Percentiles rank a stretch among this genome's conserved stretches.
Evolutionary conservation across 2,797 vertebrate species (phyloP).

Genomic region (Sebastes umbrosus): DNA sequence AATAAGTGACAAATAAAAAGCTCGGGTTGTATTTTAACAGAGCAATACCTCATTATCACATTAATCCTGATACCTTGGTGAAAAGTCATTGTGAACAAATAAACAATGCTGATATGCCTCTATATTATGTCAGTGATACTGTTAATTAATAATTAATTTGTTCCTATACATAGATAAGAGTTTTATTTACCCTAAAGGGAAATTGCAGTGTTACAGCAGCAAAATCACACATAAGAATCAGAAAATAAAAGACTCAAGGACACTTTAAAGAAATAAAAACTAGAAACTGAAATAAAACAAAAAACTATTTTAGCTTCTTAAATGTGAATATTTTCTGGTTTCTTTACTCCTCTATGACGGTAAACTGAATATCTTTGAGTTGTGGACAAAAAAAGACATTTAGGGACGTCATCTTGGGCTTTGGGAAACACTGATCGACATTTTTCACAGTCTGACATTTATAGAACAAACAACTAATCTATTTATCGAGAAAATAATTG

Average conservation of each 20-base stretch:
- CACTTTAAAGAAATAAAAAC: neutral
- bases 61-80: neutral
- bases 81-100: neutral
- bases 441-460: no score
- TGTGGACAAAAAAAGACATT: no score
- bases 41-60: constrained; percentile 1
- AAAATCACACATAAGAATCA: neutral
- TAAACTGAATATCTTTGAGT: no score
- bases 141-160: neutral
- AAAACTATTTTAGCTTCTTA: neutral
- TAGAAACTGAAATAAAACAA: neutral
- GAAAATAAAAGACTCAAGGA: neutral
- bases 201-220: neutral
- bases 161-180: neutral
- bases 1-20: constrained; percentile 7
- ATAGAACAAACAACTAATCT: no score
- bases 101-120: neutral
- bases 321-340: no score
- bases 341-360: no score
- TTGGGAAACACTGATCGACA: no score
- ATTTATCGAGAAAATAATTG: no score
- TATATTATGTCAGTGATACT: constrained; percentile 9
- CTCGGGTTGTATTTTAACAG: neutral
- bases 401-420: no score
- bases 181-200: neutral